These are phyloP conservation scores for Drosophila mercatorum DNA, from an alignment of 2,888 invertebrate species.

Conservation along the genomic window DNA sequence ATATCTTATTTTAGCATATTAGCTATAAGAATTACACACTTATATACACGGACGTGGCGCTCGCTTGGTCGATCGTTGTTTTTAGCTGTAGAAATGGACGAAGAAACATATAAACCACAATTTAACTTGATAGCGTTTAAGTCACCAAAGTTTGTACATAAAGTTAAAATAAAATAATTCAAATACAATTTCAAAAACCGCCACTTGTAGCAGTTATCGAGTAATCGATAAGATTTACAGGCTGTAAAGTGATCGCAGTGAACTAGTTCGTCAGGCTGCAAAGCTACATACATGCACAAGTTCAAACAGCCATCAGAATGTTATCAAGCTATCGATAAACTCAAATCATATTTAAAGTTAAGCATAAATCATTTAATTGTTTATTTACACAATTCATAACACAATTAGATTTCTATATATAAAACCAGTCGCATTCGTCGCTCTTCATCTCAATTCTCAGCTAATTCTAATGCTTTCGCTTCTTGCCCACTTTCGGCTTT, in stretches of 20 bases:
- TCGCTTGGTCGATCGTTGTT: slow-evolving; percentile 33
- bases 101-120: slow-evolving; percentile 5
- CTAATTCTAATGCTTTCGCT: slow-evolving; percentile 66
- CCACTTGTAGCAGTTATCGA: not conserved
- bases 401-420: slow-evolving; percentile 19
- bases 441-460: not conserved
- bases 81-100: slow-evolving; percentile 29
- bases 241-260: too few relatives aligned
- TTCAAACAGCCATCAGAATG: not conserved
- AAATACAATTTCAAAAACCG: slow-evolving; percentile 22
- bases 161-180: slow-evolving; percentile 46
- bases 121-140: slow-evolving; percentile 55
- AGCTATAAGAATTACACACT: slow-evolving; percentile 5
- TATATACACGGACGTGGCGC: slow-evolving; percentile 22
- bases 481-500: slow-evolving; percentile 54
- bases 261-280: too few relatives aligned
- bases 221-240: not conserved
- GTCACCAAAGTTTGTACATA: slow-evolving; percentile 72
- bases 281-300: not conserved
- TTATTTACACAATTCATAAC: slow-evolving; percentile 37
- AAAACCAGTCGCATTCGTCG: not conserved
- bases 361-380: not conserved
- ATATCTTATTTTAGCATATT: slow-evolving; percentile 30
- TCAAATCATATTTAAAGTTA: not conserved
- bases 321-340: not conserved